Base-by-base conservation (phyloP, 1,140 invertebrate species). In the Galleria mellonella region DNA sequence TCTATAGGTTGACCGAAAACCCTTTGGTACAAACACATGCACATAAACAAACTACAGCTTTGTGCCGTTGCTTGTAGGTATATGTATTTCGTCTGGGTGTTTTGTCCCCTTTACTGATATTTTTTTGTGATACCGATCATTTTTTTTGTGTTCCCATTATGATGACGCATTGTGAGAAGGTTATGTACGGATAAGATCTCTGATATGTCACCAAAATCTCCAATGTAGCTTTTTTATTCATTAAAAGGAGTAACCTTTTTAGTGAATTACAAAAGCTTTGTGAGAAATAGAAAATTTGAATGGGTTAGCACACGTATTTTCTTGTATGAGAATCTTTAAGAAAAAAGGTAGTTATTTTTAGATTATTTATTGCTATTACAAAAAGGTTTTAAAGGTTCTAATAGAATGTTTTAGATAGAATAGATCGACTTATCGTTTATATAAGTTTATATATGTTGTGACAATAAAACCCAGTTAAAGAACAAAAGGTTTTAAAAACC, bases 111-210 rank as follows among this genome's bases (percentile, higher is more conserved):
- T 67, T 72, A 55, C 43, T 58, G 52, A 47, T 64, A 55, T 56
- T 77, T 72, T n/a, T 82, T 81, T 75, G 17, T 23, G 77, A 83
- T 85, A 76, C 64, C 63, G 67, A 83, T 85, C 72, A 71, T 66
- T 85, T 81, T n/a, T 23, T 82, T 85, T 85, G 66, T 70, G 45
- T 46, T 48, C 48, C 74, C 62, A 78, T 81, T 79, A 81, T 83
- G 72, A 77, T 56, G 46, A 42, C 38, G 59, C 61, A 76, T 81
- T 85, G 78, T 83, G 75, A 73, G 60, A 78, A 78, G 72, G 55
- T 73, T 85, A 72, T 77, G 43, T 51, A 55, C 40, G 69, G 81
- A 83, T 82, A 78, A 83, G 74, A 85, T 85, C 82, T 78, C 65
- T 49, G 66, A 81, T 69, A 71, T 85, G 82, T 85, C 78, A 76